Conservation (phyloP, 2,888 invertebrate genomes). For the Drosophila kanekoi region DNA sequence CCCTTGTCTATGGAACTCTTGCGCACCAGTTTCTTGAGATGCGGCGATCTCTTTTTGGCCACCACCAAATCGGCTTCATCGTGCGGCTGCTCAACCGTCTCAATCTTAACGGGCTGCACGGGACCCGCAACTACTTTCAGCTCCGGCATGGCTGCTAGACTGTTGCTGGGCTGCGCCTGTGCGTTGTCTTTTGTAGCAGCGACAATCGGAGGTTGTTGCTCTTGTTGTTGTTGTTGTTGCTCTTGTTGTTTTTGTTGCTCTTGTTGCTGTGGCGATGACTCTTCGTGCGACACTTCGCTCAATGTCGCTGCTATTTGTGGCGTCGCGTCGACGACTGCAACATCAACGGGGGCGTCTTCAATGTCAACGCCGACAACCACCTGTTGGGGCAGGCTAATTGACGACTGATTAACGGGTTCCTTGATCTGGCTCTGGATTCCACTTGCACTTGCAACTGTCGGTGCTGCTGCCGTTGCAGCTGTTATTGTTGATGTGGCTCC, state of each 20-base stretch:
- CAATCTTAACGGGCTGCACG: constrained; percentile 77
- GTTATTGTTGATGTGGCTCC: constrained; percentile 12
- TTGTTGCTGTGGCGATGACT: constrained; percentile 62
- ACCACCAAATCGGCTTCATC: constrained; percentile 59
- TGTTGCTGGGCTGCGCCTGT: constrained; percentile 51
- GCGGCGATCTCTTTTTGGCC: constrained; percentile 64
- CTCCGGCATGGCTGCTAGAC: constrained; percentile 79
- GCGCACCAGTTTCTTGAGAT: constrained; percentile 75
- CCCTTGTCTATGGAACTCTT: constrained; percentile 73
- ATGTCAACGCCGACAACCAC: constrained; percentile 57
- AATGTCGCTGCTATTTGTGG: constrained; percentile 78
- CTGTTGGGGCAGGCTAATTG: constrained; percentile 57
- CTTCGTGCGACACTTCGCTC: constrained; percentile 64
- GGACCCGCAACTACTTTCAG: constrained; percentile 77
- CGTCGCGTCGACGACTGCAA: constrained; percentile 49
- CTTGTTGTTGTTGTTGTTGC: constrained; percentile 31
- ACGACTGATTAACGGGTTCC: constrained; percentile 72
- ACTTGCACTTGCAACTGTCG: background rate
- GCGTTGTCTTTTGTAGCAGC: constrained; percentile 71
- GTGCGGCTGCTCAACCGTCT: constrained; percentile 65
- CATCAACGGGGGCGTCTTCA: constrained; percentile 53
- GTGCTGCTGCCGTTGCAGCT: constrained; percentile 32
- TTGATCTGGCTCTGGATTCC: constrained; percentile 55
- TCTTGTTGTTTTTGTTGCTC: constrained; percentile 30
- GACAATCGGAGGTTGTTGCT: constrained; percentile 32